phyloP scores from a whole-genome alignment of 1,140 invertebrate genomes.

The Liolophura sinensis region DNA sequence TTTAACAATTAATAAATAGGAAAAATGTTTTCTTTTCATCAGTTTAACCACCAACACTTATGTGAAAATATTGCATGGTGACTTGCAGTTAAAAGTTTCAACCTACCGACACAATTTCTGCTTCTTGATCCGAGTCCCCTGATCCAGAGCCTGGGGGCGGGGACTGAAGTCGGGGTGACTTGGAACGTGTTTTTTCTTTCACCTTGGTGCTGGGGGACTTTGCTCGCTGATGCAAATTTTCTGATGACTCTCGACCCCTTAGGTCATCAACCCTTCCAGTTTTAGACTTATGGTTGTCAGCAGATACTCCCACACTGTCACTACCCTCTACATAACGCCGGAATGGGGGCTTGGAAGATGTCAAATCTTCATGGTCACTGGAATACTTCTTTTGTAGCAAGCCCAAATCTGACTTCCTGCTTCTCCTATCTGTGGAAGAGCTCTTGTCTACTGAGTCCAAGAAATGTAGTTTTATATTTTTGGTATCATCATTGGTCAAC shows the following conservation, averaged over 20 bases:
- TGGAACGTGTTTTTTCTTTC: conserved; percentile 46
- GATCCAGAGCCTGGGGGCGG: conserved; percentile 20
- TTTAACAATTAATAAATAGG: too few species aligned
- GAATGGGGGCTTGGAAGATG: conserved; percentile 16
- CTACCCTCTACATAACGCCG: conserved; percentile 44
- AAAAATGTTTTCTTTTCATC: too few species aligned
- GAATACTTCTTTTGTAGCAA: too few species aligned
- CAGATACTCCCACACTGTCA: conserved; percentile 17
- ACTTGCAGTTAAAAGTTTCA: too few species aligned
- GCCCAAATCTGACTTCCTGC: too few species aligned
- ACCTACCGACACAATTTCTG: background rate
- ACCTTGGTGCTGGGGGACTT: conserved; percentile 53
- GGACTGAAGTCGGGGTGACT: conserved; percentile 32
- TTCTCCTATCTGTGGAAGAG: too few species aligned
- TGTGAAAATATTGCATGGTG: too few species aligned
- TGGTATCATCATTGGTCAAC: too few species aligned
- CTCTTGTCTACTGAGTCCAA: too few species aligned
- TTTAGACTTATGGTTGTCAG: background rate
- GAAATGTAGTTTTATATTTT: too few species aligned
- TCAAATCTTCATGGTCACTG: too few species aligned
- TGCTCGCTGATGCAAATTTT: conserved; percentile 20
- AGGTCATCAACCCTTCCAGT: background rate
- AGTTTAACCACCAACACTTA: too few species aligned
- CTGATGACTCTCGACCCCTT: background rate
- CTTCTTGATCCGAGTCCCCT: background rate